Evolutionary conservation across 2,888 invertebrate genomes (phyloP).

Genomic region (Drosophila suboccidentalis): DNA sequence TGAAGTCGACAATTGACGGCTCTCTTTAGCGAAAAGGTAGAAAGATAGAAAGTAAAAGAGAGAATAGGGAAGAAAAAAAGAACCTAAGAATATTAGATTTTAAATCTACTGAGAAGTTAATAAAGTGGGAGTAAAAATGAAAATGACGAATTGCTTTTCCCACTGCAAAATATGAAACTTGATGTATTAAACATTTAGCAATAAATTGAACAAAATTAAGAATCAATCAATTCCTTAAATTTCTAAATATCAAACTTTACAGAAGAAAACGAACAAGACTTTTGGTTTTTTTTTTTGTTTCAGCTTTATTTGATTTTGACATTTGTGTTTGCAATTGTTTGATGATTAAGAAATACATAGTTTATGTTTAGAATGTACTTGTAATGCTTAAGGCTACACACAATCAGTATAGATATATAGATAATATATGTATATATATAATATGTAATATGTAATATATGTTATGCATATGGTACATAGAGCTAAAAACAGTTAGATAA

Average conservation of each 20-base stretch:
- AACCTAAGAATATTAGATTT: no score
- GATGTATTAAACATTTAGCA: no score
- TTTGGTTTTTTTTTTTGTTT: constrained; percentile 12
- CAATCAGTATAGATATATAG: constrained; percentile 25
- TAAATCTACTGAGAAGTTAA: no score
- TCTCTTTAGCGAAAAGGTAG: not conserved
- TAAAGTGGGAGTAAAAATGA: no score
- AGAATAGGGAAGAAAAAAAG: not conserved
- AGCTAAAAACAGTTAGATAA: constrained; percentile 66
- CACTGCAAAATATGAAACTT: no score
- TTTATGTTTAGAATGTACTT: constrained; percentile 42
- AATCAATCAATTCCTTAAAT: no score
- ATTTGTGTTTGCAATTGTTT: constrained; percentile 35
- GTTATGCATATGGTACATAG: constrained; percentile 42
- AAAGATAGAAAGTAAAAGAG: not conserved
- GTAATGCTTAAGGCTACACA: constrained; percentile 58
- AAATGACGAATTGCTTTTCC: no score
- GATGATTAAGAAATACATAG: constrained; percentile 66
- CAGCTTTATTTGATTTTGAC: constrained; percentile 71
- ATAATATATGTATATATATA: constrained; percentile 28
- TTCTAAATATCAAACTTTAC: no score
- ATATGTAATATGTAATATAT: constrained; percentile 33
- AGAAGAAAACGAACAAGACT: no score
- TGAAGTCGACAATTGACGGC: not conserved
- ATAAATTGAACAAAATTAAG: no score